Evolutionary conservation across 2,113 vertebrate species (phyloP), one percentile per base, ranked within the genome.

Genomic region (Myiozetetes cayanensis): DNA sequence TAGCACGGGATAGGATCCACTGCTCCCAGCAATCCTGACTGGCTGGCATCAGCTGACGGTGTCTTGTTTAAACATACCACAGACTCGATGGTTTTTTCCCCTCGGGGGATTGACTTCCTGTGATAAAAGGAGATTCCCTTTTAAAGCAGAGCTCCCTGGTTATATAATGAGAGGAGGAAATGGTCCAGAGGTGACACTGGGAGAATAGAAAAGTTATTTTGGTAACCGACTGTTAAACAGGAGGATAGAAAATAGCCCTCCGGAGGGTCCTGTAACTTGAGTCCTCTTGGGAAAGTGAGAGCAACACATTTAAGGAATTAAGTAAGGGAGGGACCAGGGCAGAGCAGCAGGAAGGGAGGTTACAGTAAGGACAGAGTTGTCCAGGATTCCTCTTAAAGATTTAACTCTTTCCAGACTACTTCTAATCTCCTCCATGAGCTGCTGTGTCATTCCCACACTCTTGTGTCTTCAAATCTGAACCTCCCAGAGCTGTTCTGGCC

Each of bases 61-160:
- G 44, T 49, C 85, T 79, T 76, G 6, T 75, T 89, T 50, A 75
- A 91, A 89, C 80, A 44, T 14, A 20, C 73, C 79, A 86, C 84
- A 75, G 91, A 49, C 59, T n/a, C 7, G 50, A 70, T 89, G 87
- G 84, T 85, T 85, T 74, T 87, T 75, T 56, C 79, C 39, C 94
- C 75, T 47, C 4, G 85, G 63, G 70, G 70, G 14, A 41, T 35
- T 53, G 89, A 93, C 89, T 97, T 96, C 93, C 96, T 96, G 91
- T 50, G 91, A 96, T 95, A 93, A 87, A 94, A 73, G 39, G 87
- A 91, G 95, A 85, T 96, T 96, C 92, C 93, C 94, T 93, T 96
- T 94, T 91, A 82, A 85, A 93, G 94, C 7, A 73, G 85, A 87
- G 62, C 66, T 59, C 87, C 1, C 1, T 78, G 87, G 85, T 94